Conservation (phyloP, 2,888 invertebrate genomes). For the Folsomia manolachei region DNA sequence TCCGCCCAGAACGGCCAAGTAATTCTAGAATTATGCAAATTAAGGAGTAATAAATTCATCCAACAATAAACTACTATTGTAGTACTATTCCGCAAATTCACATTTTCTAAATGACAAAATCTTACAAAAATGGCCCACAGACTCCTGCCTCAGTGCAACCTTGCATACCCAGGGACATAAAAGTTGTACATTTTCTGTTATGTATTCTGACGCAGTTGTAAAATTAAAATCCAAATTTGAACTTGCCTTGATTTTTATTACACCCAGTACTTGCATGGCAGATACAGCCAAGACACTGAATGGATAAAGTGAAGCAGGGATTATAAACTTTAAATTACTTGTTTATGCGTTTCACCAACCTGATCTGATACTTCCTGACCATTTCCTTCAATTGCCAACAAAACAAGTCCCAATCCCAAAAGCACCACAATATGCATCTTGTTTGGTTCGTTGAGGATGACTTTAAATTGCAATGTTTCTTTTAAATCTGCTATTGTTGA, state of each 20-base stretch:
- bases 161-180: neutral
- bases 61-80: too few relatives aligned
- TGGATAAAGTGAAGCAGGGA: too few relatives aligned
- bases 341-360: too few relatives aligned
- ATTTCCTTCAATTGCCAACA: neutral
- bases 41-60: neutral
- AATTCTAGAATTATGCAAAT: conserved; percentile 4
- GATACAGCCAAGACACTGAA: conserved; percentile 60
- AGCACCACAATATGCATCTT: neutral
- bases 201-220: neutral
- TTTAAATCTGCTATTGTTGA: neutral
- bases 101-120: neutral
- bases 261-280: conserved; percentile 57
- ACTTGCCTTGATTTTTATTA: conserved; percentile 42
- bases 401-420: neutral
- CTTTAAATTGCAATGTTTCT: too few relatives aligned
- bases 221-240: neutral
- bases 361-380: conserved; percentile 50
- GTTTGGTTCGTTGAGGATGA: too few relatives aligned
- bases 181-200: neutral
- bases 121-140: conserved; percentile 52
- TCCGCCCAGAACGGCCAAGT: conserved; percentile 54
- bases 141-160: conserved; percentile 45
- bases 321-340: too few relatives aligned
- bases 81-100: too few relatives aligned